phyloP scores from a whole-genome alignment of 2,888 invertebrate genomes.

The Aleiodes alternator region DNA sequence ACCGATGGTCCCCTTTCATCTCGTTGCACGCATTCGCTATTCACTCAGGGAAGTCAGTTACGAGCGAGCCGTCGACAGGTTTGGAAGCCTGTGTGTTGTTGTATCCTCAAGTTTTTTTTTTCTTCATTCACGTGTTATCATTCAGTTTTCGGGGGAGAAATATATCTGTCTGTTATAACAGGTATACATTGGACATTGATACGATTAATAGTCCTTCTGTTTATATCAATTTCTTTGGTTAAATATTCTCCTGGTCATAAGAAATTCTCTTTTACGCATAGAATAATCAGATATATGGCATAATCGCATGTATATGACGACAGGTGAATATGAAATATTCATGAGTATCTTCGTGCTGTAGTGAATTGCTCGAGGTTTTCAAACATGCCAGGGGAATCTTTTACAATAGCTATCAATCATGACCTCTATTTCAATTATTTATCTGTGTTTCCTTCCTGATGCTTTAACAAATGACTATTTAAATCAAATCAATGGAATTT shows the following conservation, averaged over 20 bases:
- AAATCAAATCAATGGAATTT: not conserved
- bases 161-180: conserved; percentile 36
- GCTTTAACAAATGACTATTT: no score
- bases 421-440: not conserved
- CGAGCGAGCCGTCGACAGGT: conserved; percentile 73
- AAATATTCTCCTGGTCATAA: no score
- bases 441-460: no score
- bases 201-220: not conserved
- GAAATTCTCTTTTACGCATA: no score
- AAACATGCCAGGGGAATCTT: not conserved
- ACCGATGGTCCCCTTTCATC: conserved; percentile 71
- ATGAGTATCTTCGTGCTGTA: no score
- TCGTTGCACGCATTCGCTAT: conserved; percentile 72
- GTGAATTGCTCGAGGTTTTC: not conserved
- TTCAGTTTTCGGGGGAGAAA: conserved; percentile 3
- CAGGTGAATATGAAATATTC: conserved; percentile 11
- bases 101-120: conserved; percentile 37
- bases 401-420: conserved; percentile 57
- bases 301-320: conserved; percentile 9
- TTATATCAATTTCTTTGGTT: no score
- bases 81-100: conserved; percentile 58
- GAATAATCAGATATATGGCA: not conserved
- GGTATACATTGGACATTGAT: conserved; percentile 29
- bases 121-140: conserved; percentile 33
- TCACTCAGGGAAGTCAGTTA: conserved; percentile 74